Conservation (phyloP, 2,797 vertebrate species). For the Rhinophrynus dorsalis region DNA sequence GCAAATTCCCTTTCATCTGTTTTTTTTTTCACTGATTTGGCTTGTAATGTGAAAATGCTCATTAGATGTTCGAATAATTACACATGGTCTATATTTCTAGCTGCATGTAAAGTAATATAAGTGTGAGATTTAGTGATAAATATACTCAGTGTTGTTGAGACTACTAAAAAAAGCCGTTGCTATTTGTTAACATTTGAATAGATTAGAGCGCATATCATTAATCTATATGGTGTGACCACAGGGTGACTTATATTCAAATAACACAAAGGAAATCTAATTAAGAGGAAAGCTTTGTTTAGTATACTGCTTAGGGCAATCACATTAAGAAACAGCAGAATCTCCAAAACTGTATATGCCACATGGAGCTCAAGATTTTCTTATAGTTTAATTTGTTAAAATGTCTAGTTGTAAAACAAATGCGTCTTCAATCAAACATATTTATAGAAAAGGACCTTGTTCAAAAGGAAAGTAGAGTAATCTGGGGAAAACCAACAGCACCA, state of each 20-base stretch:
- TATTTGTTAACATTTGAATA: slow-evolving; percentile 5
- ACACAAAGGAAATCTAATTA: slow-evolving; percentile 24
- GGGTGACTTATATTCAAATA: slow-evolving; percentile 19
- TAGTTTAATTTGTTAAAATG: not conserved
- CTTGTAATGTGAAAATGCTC: not conserved
- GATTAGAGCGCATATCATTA: slow-evolving; percentile 13
- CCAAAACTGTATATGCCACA: not conserved
- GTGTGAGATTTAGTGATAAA: not conserved
- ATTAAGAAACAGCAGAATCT: not conserved
- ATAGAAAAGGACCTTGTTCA: no score
- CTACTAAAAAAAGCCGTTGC: not conserved
- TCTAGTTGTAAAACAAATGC: not conserved
- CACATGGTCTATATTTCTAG: not conserved
- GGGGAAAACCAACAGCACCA: no score
- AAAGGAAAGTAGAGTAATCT: no score
- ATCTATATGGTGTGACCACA: slow-evolving; percentile 26
- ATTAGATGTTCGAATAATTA: slow-evolving; percentile 19
- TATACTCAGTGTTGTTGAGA: not conserved
- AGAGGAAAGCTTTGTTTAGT: slow-evolving; percentile 8
- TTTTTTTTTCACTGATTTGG: not conserved
- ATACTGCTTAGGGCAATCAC: slow-evolving; percentile 7
- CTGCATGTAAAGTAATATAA: not conserved
- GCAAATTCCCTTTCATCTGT: slow-evolving; percentile 12
- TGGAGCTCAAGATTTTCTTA: not conserved
- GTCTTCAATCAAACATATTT: no score